Evolutionary conservation across 2,888 invertebrate species (phyloP), one percentile per base, ranked within the genome.

Genomic region (Sesia apiformis): DNA sequence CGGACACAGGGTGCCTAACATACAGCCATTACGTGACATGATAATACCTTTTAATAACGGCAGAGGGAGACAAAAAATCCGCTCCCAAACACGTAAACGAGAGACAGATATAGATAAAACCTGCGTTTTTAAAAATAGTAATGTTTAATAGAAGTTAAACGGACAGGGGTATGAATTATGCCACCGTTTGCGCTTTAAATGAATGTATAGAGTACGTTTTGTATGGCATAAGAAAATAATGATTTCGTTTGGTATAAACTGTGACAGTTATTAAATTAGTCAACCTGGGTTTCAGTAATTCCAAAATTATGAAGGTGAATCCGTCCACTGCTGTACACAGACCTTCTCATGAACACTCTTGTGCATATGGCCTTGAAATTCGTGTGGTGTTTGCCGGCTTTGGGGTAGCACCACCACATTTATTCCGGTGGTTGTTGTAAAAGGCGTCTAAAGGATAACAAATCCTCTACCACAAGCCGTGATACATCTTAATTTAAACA

Each of bases 11-110:
- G 63, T 59, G 64, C 62, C 56, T 69, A 72, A 76, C 67, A 60
- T 71, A 78, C 66, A 60, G 69, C 61, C 57, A 56, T 63, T 63
- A 78, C 79, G 79, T 79, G 79, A 71, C 66, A 61, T 60, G 69
- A 72, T 75, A 76, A 75, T 71, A 63, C 58, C 65, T 55, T 68
- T 76, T 76, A 76, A 80, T 78, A 79, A 78, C 71, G 69, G 69
- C 63, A 55, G 58, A 52, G 40, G 40, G 38, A 23, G 38, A 23
- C 23, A 23, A 23, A 23, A 23, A 23, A 23, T 23, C 23, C 23
- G 23, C 23, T 23, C 23, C 23, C 2, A 23, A 23, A 23, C 23
- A 23, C 23, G 23, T 23, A 23, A 23, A 23, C 23, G 23, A 23
- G 23, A 23, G 38, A 8, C 38, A 46, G 46, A 46, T 4, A 46